Percentiles rank a stretch among this genome's conserved stretches.
Evolutionary conservation across 2,888 invertebrate species (phyloP).

Genomic region (Cremastinae sp.): DNA sequence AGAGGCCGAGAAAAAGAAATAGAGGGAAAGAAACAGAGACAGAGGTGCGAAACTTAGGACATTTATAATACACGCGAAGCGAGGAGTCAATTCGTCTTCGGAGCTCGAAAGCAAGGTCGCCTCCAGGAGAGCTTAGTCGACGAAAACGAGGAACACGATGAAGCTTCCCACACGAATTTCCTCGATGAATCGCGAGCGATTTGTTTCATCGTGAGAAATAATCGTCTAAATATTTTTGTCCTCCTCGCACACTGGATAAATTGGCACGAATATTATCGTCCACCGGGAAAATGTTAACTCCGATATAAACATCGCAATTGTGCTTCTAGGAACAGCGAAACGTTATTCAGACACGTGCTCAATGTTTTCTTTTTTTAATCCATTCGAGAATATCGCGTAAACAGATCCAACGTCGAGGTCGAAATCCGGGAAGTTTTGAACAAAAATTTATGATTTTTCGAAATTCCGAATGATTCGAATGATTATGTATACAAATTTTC

Average conservation of each 20-base stretch:
- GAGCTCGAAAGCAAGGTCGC: constrained; percentile 49
- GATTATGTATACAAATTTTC: too few species aligned
- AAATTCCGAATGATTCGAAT: too few species aligned
- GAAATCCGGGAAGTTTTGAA: too few species aligned
- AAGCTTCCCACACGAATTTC: constrained; percentile 30
- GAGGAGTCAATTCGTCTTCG: constrained; percentile 54
- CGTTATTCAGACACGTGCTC: neutral
- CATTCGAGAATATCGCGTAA: too few species aligned
- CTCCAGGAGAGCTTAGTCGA: constrained; percentile 34
- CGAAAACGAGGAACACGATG: constrained; percentile 12
- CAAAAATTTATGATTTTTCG: too few species aligned
- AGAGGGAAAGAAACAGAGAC: constrained; percentile 15
- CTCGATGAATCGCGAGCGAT: constrained; percentile 35
- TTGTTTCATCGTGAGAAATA: constrained; percentile 23
- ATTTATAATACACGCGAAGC: constrained; percentile 45
- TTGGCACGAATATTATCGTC: neutral
- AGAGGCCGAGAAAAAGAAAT: constrained; percentile 23
- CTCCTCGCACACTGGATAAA: constrained; percentile 6
- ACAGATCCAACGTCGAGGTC: too few species aligned
- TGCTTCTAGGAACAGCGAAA: neutral
- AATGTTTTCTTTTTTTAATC: neutral
- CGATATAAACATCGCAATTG: neutral
- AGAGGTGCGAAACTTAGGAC: constrained; percentile 34
- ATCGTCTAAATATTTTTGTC: constrained; percentile 30
- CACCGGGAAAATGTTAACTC: neutral